Base-by-base conservation (phyloP, 2,797 vertebrate genomes). In the Anolis apletophallus region DNA sequence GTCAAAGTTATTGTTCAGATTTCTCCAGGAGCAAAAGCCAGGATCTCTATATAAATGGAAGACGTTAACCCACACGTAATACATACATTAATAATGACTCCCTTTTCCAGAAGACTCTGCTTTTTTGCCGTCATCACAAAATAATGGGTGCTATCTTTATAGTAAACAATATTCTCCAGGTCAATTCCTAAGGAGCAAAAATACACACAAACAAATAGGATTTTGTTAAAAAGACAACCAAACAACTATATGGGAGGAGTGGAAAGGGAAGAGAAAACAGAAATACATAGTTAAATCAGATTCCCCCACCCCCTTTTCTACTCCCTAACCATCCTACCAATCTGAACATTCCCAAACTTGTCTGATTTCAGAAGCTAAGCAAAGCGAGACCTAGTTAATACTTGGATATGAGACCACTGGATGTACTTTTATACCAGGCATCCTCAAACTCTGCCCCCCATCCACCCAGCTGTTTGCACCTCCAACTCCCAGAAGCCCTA, bases 121-220 rank as follows among this genome's bases (percentile, higher is more conserved):
- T 99, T 99, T 96, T 99, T 99, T 82, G 99, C 99, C 1, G 99
- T 99, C 99, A 99, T 99, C 88, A 99, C 99, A 93, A 99, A 99
- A 94, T 99, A 99, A 93, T 99, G 99, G 0, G 99, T 99, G 94
- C 97, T 98, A 94, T 99, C 99, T 93, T 96, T 99, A 90, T 99
- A 99, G 95, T 99, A 99, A 85, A 99, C 99, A 81, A 99, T 99
- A 96, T 99, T 99, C 96, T 99, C 99, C 82, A 99, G 95, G 92
- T 99, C 98, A n/a, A 99, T 97, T 88, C 99, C 99, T 99, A 80
- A 92, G 85, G 95, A 95, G 89, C 88, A 91, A 81, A 52, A 5
- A 78, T 8, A 52, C 5, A 73, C 2, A 10, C 67, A 69, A 16
- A 34, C 16, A 71, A 32, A 71, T 29, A 5, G 23, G 1, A n/a